A percentile compares a stretch with the other conserved stretches of the same genome.
Evolutionary conservation across 2,113 vertebrate genomes (phyloP).

Genomic region (Perca fluviatilis): DNA sequence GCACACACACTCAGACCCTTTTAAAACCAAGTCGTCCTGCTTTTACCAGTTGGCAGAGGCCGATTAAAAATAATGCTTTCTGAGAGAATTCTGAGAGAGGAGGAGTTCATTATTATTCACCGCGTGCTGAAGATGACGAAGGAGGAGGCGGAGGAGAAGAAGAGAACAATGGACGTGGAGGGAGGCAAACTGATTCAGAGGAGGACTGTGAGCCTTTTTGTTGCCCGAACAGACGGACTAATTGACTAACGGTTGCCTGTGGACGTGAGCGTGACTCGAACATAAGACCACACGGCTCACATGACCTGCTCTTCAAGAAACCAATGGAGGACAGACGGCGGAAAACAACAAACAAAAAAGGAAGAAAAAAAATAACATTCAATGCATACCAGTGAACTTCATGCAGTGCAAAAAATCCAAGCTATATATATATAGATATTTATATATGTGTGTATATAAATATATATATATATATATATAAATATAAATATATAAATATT

Average conservation of each 20-base stretch:
- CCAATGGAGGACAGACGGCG: constrained; percentile 34
- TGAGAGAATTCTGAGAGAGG: constrained; percentile 38
- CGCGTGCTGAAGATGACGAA: constrained; percentile 35
- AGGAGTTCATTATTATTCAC: constrained; percentile 65
- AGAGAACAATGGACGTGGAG: constrained; percentile 39
- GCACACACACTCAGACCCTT: constrained; percentile 47
- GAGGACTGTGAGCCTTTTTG: constrained; percentile 58
- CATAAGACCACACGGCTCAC: constrained; percentile 63
- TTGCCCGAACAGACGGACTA: constrained; percentile 49
- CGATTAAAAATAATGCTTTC: constrained; percentile 44
- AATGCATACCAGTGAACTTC: constrained; percentile 81
- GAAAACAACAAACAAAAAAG: constrained; percentile 43
- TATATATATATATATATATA: constrained; percentile 51
- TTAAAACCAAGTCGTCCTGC: constrained; percentile 45
- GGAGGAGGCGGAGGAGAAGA: constrained; percentile 10
- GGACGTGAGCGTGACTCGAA: constrained; percentile 69
- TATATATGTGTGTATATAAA: constrained; percentile 48
- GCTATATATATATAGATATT: constrained; percentile 77
- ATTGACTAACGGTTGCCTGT: constrained; percentile 60
- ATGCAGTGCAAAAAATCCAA: constrained; percentile 84
- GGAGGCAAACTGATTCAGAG: constrained; percentile 51
- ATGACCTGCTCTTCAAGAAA: constrained; percentile 66
- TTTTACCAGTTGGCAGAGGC: constrained; percentile 46
- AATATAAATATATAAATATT: constrained; percentile 55
- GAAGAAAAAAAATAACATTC: constrained; percentile 52